Evolutionary conservation across 2,113 vertebrate genomes (phyloP), one percentile per base, ranked within the genome.

Genomic region (Ceyx margarethae): DNA sequence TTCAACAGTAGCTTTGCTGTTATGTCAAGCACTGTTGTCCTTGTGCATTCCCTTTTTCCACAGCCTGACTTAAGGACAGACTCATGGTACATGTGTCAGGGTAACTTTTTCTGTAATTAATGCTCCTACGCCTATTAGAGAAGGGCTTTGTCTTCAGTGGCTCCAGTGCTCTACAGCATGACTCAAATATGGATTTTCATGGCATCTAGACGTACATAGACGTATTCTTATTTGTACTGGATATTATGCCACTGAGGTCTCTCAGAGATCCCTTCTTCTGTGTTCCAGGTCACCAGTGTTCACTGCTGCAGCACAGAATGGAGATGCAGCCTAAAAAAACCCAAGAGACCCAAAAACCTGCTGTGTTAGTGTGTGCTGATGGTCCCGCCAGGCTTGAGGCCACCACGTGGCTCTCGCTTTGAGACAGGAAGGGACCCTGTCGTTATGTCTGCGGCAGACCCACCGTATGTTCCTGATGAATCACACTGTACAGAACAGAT

Each of bases 401-500:
- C 31, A 54, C 62, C 23, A 35, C 1, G 0, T 1, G 20, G 43
- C 60, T 85, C 40, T 11, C 0, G 2, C n/a, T 53, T 37, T 53
- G 37, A 54, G 62, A 23, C 0, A 0, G 28, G 20, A 10, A 81
- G 18, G 25, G 19, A 66, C 28, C 13, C 29, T 5, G 1, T 8
- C 26, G 6, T 4, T 40, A 11, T 17, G 9, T 20, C 33, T 48
- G 21, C 3, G 2, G 21, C 42, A 58, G 3, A 61, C 12, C 43
- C 54, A 16, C 2, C 3, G 0, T 37, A 61, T 53, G 35, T 40
- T 48, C 84, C 81, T 28, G 20, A 3, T 57, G 15, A 48, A 35
- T 26, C 29, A 48, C 56, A 7, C 71, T n/a, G 28, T 42, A 61
- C 35, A 69, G 53, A 45, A 81, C 61, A 54, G 28, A 33, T 22